Percentiles rank a stretch among this genome's conserved stretches.
phyloP scores from a whole-genome alignment of 2,113 vertebrate genomes.

The Triplophysa tibetana region DNA sequence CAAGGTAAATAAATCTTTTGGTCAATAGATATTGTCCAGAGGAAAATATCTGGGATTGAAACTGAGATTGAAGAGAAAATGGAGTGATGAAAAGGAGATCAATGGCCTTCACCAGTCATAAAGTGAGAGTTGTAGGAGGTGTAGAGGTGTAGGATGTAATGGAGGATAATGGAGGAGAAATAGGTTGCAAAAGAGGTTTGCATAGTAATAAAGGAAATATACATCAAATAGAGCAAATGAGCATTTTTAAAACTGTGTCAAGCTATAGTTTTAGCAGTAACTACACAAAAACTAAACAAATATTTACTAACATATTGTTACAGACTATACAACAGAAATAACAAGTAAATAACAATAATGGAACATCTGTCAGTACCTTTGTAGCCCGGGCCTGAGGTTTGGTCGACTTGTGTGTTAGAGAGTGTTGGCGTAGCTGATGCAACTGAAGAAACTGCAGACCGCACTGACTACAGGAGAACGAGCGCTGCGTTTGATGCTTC shows the following conservation, averaged over 20 bases:
- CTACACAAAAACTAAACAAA: no score
- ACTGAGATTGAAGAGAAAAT: constrained; percentile 49
- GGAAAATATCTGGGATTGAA: constrained; percentile 47
- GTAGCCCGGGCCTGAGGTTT: constrained; percentile 21
- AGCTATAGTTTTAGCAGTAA: not conserved
- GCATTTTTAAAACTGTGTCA: not conserved
- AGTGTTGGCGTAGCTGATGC: constrained; percentile 96
- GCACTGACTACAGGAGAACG: constrained; percentile 94
- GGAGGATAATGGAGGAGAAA: constrained; percentile 31
- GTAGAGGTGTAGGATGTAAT: not conserved
- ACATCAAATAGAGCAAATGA: not conserved
- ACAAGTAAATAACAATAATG: not conserved
- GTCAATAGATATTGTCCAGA: constrained; percentile 13
- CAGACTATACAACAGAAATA: no score
- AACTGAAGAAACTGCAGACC: constrained; percentile 98
- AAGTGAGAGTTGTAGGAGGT: constrained; percentile 11
- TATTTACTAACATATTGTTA: no score
- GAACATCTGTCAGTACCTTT: constrained; percentile 27
- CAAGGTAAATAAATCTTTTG: not conserved
- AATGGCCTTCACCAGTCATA: constrained; percentile 38
- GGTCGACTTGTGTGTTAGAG: constrained; percentile 88
- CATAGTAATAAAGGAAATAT: not conserved
- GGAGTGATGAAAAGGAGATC: constrained; percentile 52
- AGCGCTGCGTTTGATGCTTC: constrained; percentile 94
- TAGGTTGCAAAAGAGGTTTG: constrained; percentile 10